Evolutionary conservation across 2,797 vertebrate genomes (phyloP).

Genomic region (Momotus momota): DNA sequence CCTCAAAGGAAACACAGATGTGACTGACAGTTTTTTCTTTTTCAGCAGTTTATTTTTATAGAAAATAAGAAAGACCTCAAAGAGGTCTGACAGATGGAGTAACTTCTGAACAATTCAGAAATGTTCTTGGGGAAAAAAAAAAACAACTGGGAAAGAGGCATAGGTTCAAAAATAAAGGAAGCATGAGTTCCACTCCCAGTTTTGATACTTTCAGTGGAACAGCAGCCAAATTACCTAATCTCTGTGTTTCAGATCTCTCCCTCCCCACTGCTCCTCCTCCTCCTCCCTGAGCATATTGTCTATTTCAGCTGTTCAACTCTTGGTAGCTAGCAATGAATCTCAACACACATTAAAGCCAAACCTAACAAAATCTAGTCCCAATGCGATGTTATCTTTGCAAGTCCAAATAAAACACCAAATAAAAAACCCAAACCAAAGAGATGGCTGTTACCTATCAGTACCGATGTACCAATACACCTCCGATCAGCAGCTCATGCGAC

Average conservation of each 20-base stretch:
- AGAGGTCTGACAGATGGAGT: not conserved
- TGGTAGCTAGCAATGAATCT: not conserved
- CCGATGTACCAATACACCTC: not conserved
- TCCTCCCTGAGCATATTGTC: not conserved
- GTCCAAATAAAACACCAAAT: not conserved
- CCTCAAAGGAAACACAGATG: not conserved
- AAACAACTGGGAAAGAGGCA: not conserved
- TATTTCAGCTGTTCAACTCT: not conserved
- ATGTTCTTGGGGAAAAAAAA: not conserved
- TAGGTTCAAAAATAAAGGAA: not conserved
- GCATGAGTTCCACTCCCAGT: not conserved
- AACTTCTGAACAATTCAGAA: not conserved
- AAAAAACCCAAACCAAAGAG: not conserved
- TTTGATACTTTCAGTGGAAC: not conserved
- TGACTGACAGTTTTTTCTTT: not conserved
- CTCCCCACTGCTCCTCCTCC: not conserved
- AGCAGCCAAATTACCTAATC: conserved; percentile 18
- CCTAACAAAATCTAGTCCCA: not conserved
- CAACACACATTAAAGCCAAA: not conserved
- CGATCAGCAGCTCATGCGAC: accelerated
- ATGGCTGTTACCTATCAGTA: not conserved
- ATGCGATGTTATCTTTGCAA: accelerated
- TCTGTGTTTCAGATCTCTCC: not conserved
- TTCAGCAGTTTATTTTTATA: not conserved
- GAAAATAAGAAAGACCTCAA: not conserved